phyloP scores from a whole-genome alignment of 1,140 invertebrate genomes.

The Hylaeus volcanicus region DNA sequence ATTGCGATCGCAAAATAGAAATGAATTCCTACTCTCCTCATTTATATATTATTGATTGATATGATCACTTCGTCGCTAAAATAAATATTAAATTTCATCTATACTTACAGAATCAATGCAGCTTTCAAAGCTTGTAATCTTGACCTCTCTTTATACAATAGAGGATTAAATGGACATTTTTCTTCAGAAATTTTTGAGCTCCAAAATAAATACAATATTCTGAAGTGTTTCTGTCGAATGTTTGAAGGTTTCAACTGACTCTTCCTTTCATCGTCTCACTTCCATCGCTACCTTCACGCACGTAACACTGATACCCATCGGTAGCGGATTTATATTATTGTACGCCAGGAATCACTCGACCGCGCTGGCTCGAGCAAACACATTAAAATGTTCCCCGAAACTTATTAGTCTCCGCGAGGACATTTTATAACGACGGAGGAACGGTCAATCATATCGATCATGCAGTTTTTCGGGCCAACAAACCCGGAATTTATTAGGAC shows the following conservation, averaged over 20 bases:
- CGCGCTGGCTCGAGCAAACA: neutral
- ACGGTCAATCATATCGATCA: constrained; percentile 36
- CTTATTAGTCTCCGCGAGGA: neutral
- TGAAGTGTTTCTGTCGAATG: neutral
- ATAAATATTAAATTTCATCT: too few species aligned
- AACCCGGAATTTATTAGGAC: constrained; percentile 11
- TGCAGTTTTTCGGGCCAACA: neutral
- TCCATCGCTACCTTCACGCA: constrained; percentile 6
- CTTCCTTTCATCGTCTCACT: neutral
- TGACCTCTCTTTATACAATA: too few species aligned
- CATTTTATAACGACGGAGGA: constrained; percentile 37
- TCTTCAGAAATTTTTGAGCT: too few species aligned
- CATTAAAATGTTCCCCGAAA: constrained; percentile 40
- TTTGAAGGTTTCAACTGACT: too few species aligned
- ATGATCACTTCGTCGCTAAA: too few species aligned
- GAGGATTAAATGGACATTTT: too few species aligned
- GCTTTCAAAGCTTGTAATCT: too few species aligned
- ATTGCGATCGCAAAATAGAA: too few species aligned
- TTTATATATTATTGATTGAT: too few species aligned
- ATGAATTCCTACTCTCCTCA: too few species aligned
- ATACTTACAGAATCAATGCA: too few species aligned
- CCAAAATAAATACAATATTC: neutral
- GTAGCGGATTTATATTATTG: constrained; percentile 49
- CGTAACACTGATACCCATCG: neutral
- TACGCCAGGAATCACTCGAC: constrained; percentile 1